Percentiles rank a stretch among this genome's conserved stretches.
These are phyloP conservation scores for Acleris sparsana DNA, from an alignment of 2,888 invertebrate species.

Conservation along the genomic window DNA sequence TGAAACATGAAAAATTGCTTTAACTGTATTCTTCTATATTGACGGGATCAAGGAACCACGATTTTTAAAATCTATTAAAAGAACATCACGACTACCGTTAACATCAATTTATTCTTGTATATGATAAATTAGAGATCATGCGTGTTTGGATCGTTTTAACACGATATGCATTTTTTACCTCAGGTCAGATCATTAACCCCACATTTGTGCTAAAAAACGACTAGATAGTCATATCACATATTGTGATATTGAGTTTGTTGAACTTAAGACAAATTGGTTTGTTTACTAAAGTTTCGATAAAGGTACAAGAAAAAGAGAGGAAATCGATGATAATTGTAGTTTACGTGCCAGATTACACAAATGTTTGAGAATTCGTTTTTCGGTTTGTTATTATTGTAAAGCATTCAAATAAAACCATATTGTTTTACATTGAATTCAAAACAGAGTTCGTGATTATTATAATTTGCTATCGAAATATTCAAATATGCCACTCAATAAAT, in stretches of 20 bases:
- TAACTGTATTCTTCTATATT: not conserved
- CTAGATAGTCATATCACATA: not conserved
- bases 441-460: too few species aligned
- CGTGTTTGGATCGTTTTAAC: constrained; percentile 6
- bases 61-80: constrained; percentile 7
- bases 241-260: constrained; percentile 8
- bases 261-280: constrained; percentile 20
- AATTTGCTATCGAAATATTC: too few species aligned
- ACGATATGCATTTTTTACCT: constrained; percentile 16
- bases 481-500: too few species aligned
- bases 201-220: constrained; percentile 6
- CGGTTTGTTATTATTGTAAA: not conserved
- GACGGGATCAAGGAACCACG: not conserved
- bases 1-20: not conserved
- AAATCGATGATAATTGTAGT: not conserved
- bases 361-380: too few species aligned
- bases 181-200: constrained; percentile 19
- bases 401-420: not conserved
- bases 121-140: not conserved
- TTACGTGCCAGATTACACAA: not conserved
- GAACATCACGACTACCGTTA: constrained; percentile 7
- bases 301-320: not conserved
- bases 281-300: constrained; percentile 5
- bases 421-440: not conserved
- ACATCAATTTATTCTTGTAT: constrained; percentile 15